Percentiles rank a stretch among this genome's conserved stretches.
Conservation (phyloP, 2,888 invertebrate species). For the Thysanoteuthis rhombus region DNA sequence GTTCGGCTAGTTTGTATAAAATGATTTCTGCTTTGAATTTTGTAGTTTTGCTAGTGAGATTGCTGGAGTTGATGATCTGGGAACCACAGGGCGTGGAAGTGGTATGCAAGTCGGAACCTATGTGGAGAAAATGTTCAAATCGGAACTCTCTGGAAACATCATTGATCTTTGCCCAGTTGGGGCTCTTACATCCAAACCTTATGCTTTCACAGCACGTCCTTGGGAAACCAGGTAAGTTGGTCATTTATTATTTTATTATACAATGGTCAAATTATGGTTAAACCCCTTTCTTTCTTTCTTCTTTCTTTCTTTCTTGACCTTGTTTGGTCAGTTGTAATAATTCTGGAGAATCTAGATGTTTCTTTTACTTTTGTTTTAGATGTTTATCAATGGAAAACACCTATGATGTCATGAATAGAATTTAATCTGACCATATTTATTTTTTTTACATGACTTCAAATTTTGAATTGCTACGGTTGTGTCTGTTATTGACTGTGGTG, state of each 20-base stretch:
- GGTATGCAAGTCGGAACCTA: constrained; percentile 99
- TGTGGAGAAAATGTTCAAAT: constrained; percentile 96
- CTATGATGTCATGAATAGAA: too few species aligned
- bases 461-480: too few species aligned
- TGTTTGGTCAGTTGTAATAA: not conserved
- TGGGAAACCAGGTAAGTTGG: constrained; percentile 88
- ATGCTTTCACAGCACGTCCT: constrained; percentile 86
- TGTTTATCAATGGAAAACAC: too few species aligned
- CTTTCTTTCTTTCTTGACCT: not conserved
- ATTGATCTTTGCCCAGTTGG: constrained; percentile 99
- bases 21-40: not conserved
- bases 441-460: too few species aligned
- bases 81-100: constrained; percentile 72
- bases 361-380: too few species aligned
- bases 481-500: too few species aligned
- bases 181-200: constrained; percentile 97
- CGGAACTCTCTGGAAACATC: constrained; percentile 96
- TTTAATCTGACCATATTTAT: not conserved
- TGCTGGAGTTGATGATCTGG: constrained; percentile 97
- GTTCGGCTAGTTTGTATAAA: too few species aligned
- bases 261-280: not conserved
- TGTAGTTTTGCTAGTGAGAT: constrained; percentile 92
- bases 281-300: not conserved
- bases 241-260: not conserved
- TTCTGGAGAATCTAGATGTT: too few species aligned